These are phyloP conservation scores for Protonibea diacanthus DNA, from an alignment of 2,797 vertebrate genomes.

Conservation along the genomic window DNA sequence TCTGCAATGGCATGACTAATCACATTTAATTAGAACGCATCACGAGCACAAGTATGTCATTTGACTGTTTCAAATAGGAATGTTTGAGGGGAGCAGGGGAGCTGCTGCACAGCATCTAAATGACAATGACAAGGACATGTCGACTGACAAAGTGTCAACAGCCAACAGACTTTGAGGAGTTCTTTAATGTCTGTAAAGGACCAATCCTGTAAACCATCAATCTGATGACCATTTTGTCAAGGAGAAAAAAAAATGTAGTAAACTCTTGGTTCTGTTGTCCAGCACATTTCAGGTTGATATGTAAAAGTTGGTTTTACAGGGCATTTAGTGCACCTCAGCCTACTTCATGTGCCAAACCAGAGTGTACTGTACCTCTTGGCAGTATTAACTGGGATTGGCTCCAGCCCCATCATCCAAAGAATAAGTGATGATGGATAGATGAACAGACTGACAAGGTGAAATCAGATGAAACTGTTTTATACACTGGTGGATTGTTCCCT, in stretches of 20 bases:
- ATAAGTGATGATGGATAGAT: background rate
- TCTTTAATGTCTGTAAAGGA: slow-evolving; percentile 16
- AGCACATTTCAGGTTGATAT: no score
- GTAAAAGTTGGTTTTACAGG: no score
- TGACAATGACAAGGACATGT: slow-evolving; percentile 6
- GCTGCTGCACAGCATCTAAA: slow-evolving; percentile 9
- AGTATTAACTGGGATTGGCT: background rate
- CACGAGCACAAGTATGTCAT: slow-evolving; percentile 44
- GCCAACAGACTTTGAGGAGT: background rate
- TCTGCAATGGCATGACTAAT: slow-evolving; percentile 57
- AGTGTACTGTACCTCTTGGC: no score
- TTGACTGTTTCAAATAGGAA: slow-evolving; percentile 37
- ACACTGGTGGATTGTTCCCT: no score
- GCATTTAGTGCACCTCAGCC: no score
- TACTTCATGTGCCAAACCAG: no score
- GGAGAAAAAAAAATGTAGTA: no score
- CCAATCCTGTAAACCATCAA: background rate
- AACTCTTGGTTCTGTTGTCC: background rate
- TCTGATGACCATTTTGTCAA: background rate
- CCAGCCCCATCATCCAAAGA: no score
- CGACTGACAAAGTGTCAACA: background rate
- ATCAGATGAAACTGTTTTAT: no score
- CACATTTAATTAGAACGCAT: slow-evolving; percentile 64
- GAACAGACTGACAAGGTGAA: background rate
- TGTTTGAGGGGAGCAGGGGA: background rate